Percentiles rank a stretch among this genome's conserved stretches.
phyloP scores from a whole-genome alignment of 2,113 vertebrate genomes.

The Orcinus orca region DNA sequence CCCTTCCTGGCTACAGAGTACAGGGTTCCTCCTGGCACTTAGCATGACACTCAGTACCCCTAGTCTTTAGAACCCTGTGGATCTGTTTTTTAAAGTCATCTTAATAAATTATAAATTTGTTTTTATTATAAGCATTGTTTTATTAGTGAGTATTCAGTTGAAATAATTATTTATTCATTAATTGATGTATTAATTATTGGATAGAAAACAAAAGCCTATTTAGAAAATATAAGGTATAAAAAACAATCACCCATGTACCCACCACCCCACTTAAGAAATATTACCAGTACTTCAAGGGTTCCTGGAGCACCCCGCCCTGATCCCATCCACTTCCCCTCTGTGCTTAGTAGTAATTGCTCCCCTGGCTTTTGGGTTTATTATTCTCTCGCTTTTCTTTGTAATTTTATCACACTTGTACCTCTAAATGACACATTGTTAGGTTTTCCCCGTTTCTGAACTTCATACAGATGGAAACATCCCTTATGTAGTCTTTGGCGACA shows the following conservation, averaged over 20 bases:
- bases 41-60: not conserved
- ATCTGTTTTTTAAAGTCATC: not conserved
- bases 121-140: not conserved
- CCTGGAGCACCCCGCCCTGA: rapidly evolving
- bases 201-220: not conserved
- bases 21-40: not conserved
- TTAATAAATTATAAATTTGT: not conserved
- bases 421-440: not conserved
- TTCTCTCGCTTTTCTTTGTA: not conserved
- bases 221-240: not conserved
- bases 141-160: not conserved
- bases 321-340: not conserved
- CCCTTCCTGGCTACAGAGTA: not conserved
- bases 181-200: not conserved
- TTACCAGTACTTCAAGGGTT: not conserved
- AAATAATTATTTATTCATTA: not conserved
- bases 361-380: not conserved
- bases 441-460: not conserved
- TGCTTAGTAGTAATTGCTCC: rapidly evolving
- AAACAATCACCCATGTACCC: rapidly evolving
- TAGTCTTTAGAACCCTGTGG: not conserved
- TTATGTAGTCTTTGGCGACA: rapidly evolving
- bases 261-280: not conserved
- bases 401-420: not conserved
- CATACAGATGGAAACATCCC: not conserved